phyloP scores from a whole-genome alignment of 2,797 vertebrate species.

The Aulostomus chinensis region DNA sequence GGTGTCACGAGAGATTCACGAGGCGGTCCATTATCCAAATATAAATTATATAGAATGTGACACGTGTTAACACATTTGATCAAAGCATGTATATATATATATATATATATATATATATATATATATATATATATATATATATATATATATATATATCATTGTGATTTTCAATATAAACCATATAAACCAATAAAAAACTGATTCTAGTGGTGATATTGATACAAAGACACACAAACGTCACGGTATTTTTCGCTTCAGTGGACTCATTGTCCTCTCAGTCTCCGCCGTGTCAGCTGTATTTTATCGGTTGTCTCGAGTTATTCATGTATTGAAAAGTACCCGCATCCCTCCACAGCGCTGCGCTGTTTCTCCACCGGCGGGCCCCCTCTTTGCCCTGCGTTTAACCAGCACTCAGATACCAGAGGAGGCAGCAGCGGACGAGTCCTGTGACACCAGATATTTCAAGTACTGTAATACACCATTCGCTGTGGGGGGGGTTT shows the following conservation, averaged over 20 bases:
- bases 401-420: constrained; percentile 56
- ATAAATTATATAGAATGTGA: no score
- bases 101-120: no score
- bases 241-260: constrained; percentile 29
- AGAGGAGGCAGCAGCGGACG: constrained; percentile 61
- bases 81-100: no score
- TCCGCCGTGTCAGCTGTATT: constrained; percentile 57
- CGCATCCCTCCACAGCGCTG: constrained; percentile 43
- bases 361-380: constrained; percentile 51
- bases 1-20: constrained; percentile 58
- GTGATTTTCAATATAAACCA: no score
- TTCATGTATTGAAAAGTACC: constrained; percentile 39
- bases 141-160: no score
- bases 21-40: constrained; percentile 42
- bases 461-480: constrained; percentile 75
- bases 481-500: constrained; percentile 64
- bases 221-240: constrained; percentile 26
- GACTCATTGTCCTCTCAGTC: constrained; percentile 43
- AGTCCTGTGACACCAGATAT: constrained; percentile 70
- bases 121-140: no score
- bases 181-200: no score
- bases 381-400: constrained; percentile 52
- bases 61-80: no score
- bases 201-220: neutral
- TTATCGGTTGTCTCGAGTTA: constrained; percentile 45